Percentiles rank a stretch among this genome's conserved stretches.
Evolutionary conservation across 2,888 invertebrate species (phyloP).

Genomic region (Pachycephus smyrnensis): DNA sequence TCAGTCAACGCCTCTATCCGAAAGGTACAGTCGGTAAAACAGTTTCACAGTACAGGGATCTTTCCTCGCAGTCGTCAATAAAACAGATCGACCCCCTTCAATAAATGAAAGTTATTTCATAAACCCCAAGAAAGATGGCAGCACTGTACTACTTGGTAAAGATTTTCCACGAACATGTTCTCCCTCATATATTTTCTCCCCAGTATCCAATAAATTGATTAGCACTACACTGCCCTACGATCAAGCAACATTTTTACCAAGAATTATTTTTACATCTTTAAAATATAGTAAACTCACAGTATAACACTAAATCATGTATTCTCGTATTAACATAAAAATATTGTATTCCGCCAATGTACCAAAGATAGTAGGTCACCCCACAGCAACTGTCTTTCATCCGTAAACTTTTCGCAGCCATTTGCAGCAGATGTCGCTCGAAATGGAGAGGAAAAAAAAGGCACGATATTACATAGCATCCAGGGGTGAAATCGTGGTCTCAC

Average conservation of each 20-base stretch:
- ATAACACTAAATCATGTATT: background rate
- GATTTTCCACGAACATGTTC: background rate
- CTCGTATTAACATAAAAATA: background rate
- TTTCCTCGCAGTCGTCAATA: background rate
- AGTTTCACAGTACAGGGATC: background rate
- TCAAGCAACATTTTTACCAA: background rate
- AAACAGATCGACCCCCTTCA: background rate
- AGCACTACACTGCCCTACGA: background rate
- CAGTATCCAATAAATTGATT: background rate
- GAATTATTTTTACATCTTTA: background rate
- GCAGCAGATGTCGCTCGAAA: constrained; percentile 50
- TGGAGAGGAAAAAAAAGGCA: constrained; percentile 31
- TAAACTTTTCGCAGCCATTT: constrained; percentile 54
- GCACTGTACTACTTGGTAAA: background rate
- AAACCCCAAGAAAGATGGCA: background rate
- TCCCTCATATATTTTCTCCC: background rate
- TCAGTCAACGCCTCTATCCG: background rate
- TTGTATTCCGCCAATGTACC: background rate
- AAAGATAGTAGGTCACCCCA: background rate
- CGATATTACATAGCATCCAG: constrained; percentile 36
- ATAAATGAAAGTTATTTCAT: background rate
- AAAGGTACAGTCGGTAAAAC: background rate
- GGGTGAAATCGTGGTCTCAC: constrained; percentile 26
- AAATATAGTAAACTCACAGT: background rate
- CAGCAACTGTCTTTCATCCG: background rate